Conservation (phyloP, 2,113 vertebrate species). For the Calypte anna region DNA sequence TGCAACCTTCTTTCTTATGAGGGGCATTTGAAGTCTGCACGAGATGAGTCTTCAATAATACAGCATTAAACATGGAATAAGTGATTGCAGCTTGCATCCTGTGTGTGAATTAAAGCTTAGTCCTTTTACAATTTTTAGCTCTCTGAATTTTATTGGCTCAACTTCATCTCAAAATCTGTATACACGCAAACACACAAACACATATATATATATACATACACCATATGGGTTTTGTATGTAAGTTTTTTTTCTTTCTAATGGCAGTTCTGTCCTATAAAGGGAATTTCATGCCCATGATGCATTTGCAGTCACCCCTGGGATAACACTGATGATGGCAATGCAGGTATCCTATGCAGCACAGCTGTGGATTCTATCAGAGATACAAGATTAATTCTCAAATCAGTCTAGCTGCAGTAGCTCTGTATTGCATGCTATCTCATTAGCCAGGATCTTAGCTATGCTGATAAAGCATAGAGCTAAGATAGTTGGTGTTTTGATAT, state of each 20-base stretch:
- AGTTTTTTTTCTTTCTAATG: not conserved
- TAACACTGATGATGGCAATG: fast-evolving
- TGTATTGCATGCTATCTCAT: not conserved
- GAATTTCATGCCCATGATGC: not conserved
- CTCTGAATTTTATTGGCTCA: not conserved
- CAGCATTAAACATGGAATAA: not conserved
- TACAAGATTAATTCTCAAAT: not conserved
- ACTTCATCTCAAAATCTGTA: not conserved
- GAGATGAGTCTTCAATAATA: constrained; percentile 3
- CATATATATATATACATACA: too few species aligned
- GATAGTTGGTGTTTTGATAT: not conserved
- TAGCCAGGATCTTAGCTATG: not conserved
- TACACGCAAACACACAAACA: too few species aligned
- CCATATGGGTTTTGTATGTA: not conserved
- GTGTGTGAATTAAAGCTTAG: constrained; percentile 18
- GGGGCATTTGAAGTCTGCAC: constrained; percentile 32
- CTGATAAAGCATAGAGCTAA: not conserved
- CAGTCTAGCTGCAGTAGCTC: not conserved
- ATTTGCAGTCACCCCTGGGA: not conserved
- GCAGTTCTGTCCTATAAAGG: not conserved
- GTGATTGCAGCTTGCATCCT: constrained; percentile 1
- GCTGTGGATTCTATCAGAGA: not conserved
- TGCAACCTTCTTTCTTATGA: constrained; percentile 23
- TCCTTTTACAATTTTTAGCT: not conserved
- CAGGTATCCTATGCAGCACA: not conserved